Evolutionary conservation across 1,140 invertebrate species (phyloP), one percentile per base, ranked within the genome.

Genomic region (Chironomus tepperi): DNA sequence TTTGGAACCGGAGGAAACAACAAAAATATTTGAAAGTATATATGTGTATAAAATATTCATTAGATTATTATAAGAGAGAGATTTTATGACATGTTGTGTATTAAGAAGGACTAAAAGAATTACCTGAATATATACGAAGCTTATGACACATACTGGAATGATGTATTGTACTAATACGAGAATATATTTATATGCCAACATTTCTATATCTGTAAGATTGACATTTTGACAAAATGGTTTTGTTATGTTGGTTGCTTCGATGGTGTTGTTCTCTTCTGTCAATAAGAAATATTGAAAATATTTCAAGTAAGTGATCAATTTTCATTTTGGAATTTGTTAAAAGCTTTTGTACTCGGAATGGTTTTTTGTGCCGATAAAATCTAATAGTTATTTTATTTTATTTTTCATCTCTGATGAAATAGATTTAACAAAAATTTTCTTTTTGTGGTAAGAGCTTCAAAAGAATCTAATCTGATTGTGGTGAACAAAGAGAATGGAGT

Each of bases 61-160:
- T 57, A 15, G 24, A 34, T n/a, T 57, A 15, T 57, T 15, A 57
- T n/a, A 47, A 10, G 43, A 7, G 43, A 47, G 15, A 47, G 8
- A 57, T 57, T n/a, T 34, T 34, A 34, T 34, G 24, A 34, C 24
- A 34, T 1, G 5, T 34, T 34, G 24, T 5, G 5, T 34, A 34
- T 34, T 34, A 34, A 34, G n/a, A 9, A 57, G 43, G 47, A n/a
- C n/a, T 5, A 15, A 57, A 57, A 57, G n/a, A 57, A 18, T 19
- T 70, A 70, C 65, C 65, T 70, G 65, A n/a, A 86, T 86, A 80
- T 95, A 94, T 1, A 91, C 91, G 77, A 88, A 91, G 21, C 88
- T 89, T 78, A 95, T 93, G 73, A 94, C 87, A 74, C 86, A 86
- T 34, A 94, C 84, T 1, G 92, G 92, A 24, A 90, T 87, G 47